A percentile compares a stretch with the other conserved stretches of the same genome.
phyloP scores from a whole-genome alignment of 1,140 invertebrate species.

The Cephus cinctus region DNA sequence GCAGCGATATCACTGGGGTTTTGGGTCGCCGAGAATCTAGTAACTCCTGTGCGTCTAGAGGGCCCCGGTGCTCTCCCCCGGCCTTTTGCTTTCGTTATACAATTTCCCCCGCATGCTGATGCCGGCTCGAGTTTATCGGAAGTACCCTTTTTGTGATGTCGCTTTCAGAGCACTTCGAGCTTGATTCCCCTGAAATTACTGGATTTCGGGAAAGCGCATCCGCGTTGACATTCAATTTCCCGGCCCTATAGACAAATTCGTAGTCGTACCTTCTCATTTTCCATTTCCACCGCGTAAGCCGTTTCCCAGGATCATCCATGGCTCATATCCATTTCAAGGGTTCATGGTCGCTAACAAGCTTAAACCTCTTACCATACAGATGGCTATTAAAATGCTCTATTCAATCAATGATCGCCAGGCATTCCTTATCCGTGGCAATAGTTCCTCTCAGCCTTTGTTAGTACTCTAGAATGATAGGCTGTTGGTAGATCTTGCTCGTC shows the following conservation, averaged over 20 bases:
- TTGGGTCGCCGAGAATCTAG: too few relatives aligned
- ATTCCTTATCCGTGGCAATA: too few relatives aligned
- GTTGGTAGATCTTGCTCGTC: conserved; percentile 6
- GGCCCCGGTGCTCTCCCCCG: too few relatives aligned
- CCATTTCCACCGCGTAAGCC: conserved; percentile 4
- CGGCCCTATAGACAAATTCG: conserved; percentile 5
- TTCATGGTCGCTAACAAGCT: conserved; percentile 10
- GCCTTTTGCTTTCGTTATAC: too few relatives aligned
- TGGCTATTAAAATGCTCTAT: conserved; percentile 5
- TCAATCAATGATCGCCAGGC: conserved; percentile 7
- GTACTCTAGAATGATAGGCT: conserved; percentile 3
- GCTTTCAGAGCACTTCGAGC: too few relatives aligned
- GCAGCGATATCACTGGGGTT: too few relatives aligned
- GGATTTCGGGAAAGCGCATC: too few relatives aligned
- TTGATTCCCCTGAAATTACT: background rate
- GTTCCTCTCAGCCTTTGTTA: background rate
- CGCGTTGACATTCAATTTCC: conserved; percentile 1
- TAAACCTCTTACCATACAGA: conserved; percentile 11
- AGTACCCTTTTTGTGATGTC: too few relatives aligned
- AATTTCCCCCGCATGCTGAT: too few relatives aligned
- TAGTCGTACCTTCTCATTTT: conserved; percentile 5
- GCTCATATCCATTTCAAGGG: conserved; percentile 10
- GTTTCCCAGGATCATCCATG: conserved; percentile 9
- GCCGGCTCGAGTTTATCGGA: too few relatives aligned
- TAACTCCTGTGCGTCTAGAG: too few relatives aligned